Evolutionary conservation across 2,888 invertebrate species (phyloP), one percentile per base, ranked within the genome.

Genomic region (Aradus depressus): DNA sequence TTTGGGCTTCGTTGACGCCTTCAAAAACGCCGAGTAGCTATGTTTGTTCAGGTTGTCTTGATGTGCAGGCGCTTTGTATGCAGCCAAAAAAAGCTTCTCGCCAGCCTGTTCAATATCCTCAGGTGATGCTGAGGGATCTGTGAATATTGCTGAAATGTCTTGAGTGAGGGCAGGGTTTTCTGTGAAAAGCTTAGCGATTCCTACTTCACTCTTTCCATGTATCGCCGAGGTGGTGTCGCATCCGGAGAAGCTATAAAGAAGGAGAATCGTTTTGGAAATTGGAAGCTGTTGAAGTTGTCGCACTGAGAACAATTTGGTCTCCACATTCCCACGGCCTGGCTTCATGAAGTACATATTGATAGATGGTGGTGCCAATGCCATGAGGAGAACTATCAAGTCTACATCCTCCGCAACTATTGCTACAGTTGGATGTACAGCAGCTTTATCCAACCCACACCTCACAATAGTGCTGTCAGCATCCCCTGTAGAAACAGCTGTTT

Each of bases 381-480:
- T 12, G 6, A 44, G 44, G 18, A 44, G 38, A 28, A 22, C 48
- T 22, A 48, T 38, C 26, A 48, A 28, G 26, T 48, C 39, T n/a
- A 48, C 48, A 34, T 44, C 38, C 34, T 44, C 45, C 28, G 32
- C 45, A 48, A 44, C n/a, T 6, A 4, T 18, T 18, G 19, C 18
- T 34, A 32, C 32, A 6, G 34, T 34, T 16, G 44, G 32, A 44
- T 44, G 44, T 4, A 34, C 19, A 10, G 34, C 44, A 18, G 44
- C 44, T 51, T 58, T 50, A 48, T 53, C 49, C 35, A 57, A 45
- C 45, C 53, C 51, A 31, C 48, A 56, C 41, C 58, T 57, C 26
- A 55, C 57, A 54, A 56, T 56, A 48, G 57, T 58, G 38, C 35
- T 31, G 45, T 54, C 56, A 51, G 56, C 54, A 58, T 58, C 58